Evolutionary conservation across 2,113 vertebrate species (phyloP), one percentile per base, ranked within the genome.

Genomic region (Onychorhynchus coronatus): DNA sequence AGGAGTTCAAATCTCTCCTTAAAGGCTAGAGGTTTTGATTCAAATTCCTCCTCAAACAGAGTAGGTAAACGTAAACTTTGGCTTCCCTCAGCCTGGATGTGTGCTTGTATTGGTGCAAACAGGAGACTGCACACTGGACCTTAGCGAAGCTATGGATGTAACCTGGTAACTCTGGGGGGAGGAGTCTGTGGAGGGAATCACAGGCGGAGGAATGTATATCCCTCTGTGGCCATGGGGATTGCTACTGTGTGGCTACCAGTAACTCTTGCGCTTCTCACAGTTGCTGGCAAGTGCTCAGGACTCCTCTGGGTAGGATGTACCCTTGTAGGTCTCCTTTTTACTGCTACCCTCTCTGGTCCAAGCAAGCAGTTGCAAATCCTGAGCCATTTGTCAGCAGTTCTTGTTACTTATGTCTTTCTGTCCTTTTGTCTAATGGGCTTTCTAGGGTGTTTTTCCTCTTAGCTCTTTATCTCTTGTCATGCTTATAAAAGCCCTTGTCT

Each of bases 41-140:
- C 35, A 85, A 84, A 63, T 24, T n/a, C 27, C 6, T 55, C 22
- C 55, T 91, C 2, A 3, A 1, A 42, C 14, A 63, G 55, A 72
- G 62, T 6, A 0, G 14, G 70, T 12, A 11, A 16, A 35, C 33
- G 14, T 47, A 66, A 47, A 28, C 65, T 50, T 82, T 83, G 72
- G 24, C 30, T 55, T 80, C 28, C 18, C 27, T 12, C n/a, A 58
- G 52, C 42, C 55, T 63, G 12, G 35, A 13, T 52, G 42, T 0
- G 0, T 80, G 63, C 46, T 61, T 46, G 8, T 50, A 2, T 59
- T 2, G 2, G 11, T 66, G 37, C 53, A 56, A 46, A 53, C 28
- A 66, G 62, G 53, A 83, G 16, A 37, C 59, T 39, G 59, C 9
- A 18, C 0, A 0, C 0, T 0, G 71, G 52, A 25, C 42, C 1